Evolutionary conservation across 2,113 vertebrate species (phyloP).

Genomic region (Brienomyrus brachyistius): DNA sequence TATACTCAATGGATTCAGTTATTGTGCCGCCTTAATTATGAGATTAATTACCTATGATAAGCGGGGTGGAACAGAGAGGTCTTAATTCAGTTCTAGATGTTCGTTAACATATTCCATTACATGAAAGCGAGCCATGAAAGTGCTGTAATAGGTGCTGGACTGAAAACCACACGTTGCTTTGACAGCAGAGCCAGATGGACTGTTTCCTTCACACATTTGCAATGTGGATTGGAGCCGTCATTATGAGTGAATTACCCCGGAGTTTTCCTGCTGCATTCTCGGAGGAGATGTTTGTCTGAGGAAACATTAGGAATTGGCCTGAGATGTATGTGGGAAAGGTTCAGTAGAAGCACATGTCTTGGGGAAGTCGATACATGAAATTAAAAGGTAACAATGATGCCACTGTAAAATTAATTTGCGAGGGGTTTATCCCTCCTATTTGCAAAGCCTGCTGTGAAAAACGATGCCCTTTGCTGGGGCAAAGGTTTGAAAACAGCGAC

Average conservation of each 20-base stretch:
- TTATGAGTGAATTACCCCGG: not conserved
- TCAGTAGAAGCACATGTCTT: not conserved
- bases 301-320: not conserved
- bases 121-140: not conserved
- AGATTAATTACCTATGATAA: constrained; percentile 1
- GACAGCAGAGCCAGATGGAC: not conserved
- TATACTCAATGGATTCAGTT: not conserved
- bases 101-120: not conserved
- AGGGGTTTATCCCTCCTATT: not conserved
- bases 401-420: not conserved
- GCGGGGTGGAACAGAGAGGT: not conserved
- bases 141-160: not conserved
- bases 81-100: not conserved
- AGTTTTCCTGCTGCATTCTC: not conserved
- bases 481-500: not conserved
- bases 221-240: not conserved
- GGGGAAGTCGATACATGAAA: not conserved
- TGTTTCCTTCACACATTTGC: not conserved
- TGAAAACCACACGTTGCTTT: not conserved
- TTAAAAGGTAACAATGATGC: not conserved
- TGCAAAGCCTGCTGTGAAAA: not conserved
- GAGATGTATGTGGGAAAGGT: not conserved
- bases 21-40: not conserved
- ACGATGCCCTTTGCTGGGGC: not conserved
- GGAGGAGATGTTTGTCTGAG: not conserved